Evolutionary conservation across 2,113 vertebrate species (phyloP).

Genomic region (Microtus oregoni): DNA sequence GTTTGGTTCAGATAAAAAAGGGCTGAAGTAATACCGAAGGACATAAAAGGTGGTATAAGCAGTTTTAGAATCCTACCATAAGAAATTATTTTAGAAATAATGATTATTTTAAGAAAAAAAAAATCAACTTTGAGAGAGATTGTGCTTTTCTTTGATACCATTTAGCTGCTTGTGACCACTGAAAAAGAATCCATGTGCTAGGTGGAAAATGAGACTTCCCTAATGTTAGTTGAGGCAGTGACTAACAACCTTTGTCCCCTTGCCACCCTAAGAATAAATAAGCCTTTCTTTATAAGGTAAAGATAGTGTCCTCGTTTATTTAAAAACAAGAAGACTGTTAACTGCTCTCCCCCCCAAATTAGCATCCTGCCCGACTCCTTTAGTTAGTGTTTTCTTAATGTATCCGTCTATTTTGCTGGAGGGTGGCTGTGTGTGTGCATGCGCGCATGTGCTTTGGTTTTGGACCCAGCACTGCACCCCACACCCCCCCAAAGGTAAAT

Average conservation of each 20-base stretch:
- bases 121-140: not conserved
- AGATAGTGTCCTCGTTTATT: not conserved
- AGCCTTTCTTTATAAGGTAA: constrained; percentile 30
- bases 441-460: no score
- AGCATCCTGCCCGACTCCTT: not conserved
- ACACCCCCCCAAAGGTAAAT: no score
- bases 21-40: constrained; percentile 55
- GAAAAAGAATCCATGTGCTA: not conserved
- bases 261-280: not conserved
- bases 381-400: not conserved
- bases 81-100: constrained; percentile 63
- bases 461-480: not conserved
- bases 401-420: not conserved
- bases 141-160: not conserved
- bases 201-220: not conserved
- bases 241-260: not conserved
- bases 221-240: not conserved
- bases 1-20: constrained; percentile 28
- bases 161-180: constrained; percentile 19
- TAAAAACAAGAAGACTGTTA: not conserved
- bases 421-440: not conserved
- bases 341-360: not conserved
- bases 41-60: not conserved
- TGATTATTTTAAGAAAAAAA: constrained; percentile 33
- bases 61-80: constrained; percentile 31